Percentiles rank a stretch among this genome's conserved stretches.
These are phyloP conservation scores for Eudasyphora cyanicolor DNA, from an alignment of 2,888 invertebrate genomes.

Conservation along the genomic window DNA sequence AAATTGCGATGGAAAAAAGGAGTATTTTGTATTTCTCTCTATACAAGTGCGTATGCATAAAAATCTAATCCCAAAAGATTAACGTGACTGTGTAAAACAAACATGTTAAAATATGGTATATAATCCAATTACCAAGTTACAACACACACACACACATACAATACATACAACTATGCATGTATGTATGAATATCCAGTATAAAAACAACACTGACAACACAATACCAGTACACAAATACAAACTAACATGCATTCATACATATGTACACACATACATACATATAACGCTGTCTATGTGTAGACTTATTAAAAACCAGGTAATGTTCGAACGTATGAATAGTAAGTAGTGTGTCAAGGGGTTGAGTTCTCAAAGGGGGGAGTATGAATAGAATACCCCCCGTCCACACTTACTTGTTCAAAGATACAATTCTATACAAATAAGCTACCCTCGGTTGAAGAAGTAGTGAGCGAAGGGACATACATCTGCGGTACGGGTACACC, in stretches of 20 bases:
- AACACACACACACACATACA: conserved; percentile 28
- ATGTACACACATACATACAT: background rate
- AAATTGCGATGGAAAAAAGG: conserved; percentile 5
- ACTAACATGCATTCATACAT: background rate
- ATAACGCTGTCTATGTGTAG: background rate
- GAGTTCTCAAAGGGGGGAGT: background rate
- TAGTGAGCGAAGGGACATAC: background rate
- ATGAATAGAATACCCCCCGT: background rate
- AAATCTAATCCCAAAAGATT: conserved; percentile 73
- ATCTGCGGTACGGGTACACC: too few species aligned
- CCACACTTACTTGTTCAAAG: background rate
- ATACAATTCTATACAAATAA: conserved; percentile 5
- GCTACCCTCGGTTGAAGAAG: background rate
- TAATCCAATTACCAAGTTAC: conserved; percentile 76
- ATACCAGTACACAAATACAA: conserved; percentile 3
- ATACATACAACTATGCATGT: conserved; percentile 13
- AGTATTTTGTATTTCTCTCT: conserved; percentile 41
- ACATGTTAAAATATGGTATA: conserved; percentile 71
- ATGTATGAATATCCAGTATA: too few species aligned
- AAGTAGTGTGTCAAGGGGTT: too few species aligned
- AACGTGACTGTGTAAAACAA: conserved; percentile 72
- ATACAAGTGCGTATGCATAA: conserved; percentile 38
- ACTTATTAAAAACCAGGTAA: conserved; percentile 18
- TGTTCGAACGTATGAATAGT: background rate
- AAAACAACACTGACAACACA: conserved; percentile 20